These are phyloP conservation scores for Rhinopithecus roxellana DNA, from an alignment of 2,113 vertebrate species.

Conservation along the genomic window DNA sequence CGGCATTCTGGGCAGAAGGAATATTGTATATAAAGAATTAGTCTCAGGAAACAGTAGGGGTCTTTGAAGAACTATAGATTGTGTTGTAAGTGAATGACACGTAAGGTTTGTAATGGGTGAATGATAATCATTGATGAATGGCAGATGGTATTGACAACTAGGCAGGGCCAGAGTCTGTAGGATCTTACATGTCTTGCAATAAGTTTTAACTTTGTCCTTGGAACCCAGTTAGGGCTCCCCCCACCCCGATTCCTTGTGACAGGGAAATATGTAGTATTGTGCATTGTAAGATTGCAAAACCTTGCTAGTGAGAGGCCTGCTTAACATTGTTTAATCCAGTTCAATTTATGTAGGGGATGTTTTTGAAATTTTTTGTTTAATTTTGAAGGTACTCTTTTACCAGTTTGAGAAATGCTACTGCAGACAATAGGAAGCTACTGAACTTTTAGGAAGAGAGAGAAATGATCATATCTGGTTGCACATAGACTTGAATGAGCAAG, in stretches of 20 bases:
- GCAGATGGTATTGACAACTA: not conserved
- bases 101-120: not conserved
- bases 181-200: not conserved
- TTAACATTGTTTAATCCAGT: not conserved
- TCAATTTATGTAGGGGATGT: not conserved
- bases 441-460: not conserved
- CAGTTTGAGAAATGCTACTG: not conserved
- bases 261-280: not conserved
- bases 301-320: not conserved
- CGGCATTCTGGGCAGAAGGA: conserved; percentile 3
- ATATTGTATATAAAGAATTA: not conserved
- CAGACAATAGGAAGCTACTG: not conserved
- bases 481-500: not conserved
- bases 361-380: not conserved
- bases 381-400: not conserved
- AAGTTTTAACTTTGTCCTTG: conserved; percentile 7
- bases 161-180: not conserved
- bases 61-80: not conserved
- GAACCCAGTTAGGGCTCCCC: not conserved
- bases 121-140: not conserved
- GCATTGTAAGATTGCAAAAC: not conserved
- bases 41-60: not conserved
- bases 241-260: not conserved
- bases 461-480: not conserved
- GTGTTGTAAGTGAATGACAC: not conserved